phyloP scores from a whole-genome alignment of 2,888 invertebrate genomes.

The Ectemnius lituratus region DNA sequence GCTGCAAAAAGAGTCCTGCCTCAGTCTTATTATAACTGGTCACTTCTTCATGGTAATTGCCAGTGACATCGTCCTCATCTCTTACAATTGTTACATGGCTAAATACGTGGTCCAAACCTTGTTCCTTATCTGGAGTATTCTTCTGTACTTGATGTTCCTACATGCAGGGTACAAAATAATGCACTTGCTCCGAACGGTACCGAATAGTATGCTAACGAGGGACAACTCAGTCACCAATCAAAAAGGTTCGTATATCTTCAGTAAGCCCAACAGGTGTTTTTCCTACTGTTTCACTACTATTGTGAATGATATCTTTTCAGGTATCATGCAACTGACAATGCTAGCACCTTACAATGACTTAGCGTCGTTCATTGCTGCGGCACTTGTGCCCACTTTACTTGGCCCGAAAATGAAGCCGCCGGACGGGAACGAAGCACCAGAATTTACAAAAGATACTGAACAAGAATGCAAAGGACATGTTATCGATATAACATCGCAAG shows the following conservation, averaged over 20 bases:
- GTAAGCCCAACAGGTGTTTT: too few species aligned
- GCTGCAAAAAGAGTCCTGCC: constrained; percentile 78
- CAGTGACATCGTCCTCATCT: constrained; percentile 78
- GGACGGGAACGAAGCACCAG: constrained; percentile 35
- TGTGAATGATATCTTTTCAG: constrained; percentile 57
- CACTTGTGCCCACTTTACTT: constrained; percentile 79
- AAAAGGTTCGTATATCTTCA: constrained; percentile 70
- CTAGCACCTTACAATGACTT: constrained; percentile 80
- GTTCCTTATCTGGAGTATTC: constrained; percentile 80
- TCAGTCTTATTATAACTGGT: constrained; percentile 79
- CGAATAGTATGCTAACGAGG: constrained; percentile 75
- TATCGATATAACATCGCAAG: neutral
- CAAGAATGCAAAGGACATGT: neutral
- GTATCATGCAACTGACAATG: constrained; percentile 79
- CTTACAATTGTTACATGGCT: constrained; percentile 77
- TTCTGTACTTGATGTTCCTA: constrained; percentile 80
- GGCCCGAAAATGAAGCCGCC: constrained; percentile 71
- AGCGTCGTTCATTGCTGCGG: constrained; percentile 79
- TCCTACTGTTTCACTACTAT: too few species aligned
- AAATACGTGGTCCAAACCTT: constrained; percentile 79
- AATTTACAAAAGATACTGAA: constrained; percentile 26
- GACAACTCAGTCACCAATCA: constrained; percentile 75
- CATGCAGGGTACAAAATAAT: constrained; percentile 80
- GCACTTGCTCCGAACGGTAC: constrained; percentile 76
- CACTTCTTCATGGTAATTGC: constrained; percentile 79